A percentile compares a stretch with the other conserved stretches of the same genome.
phyloP scores from a whole-genome alignment of 2,888 invertebrate species.

The Nipponacmea schrenckii region DNA sequence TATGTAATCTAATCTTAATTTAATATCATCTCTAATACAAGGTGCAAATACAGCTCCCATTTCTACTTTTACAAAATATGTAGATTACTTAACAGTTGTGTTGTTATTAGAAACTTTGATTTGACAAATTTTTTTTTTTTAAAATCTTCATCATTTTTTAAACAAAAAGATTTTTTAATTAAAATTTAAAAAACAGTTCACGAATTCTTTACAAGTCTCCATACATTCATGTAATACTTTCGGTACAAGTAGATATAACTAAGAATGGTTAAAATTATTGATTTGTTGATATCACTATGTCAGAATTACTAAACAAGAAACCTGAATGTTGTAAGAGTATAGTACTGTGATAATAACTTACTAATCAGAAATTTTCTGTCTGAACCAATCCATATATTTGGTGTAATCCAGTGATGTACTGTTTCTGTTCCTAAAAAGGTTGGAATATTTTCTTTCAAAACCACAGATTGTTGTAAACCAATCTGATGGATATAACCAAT shows the following conservation, averaged over 20 bases:
- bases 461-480: conserved; percentile 43
- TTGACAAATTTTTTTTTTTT: too few relatives aligned
- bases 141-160: too few relatives aligned
- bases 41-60: conserved; percentile 51
- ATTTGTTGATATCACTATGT: too few relatives aligned
- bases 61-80: too few relatives aligned
- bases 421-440: conserved; percentile 55
- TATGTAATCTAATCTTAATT: conserved; percentile 18
- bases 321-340: too few relatives aligned
- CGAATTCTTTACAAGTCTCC: background rate
- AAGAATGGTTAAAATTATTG: too few relatives aligned
- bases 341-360: conserved; percentile 17
- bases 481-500: conserved; percentile 42
- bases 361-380: conserved; percentile 40
- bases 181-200: too few relatives aligned
- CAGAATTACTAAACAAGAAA: too few relatives aligned
- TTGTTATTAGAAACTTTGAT: background rate
- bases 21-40: conserved; percentile 50
- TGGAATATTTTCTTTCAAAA: conserved; percentile 35
- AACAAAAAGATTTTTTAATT: too few relatives aligned
- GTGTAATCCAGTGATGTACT: conserved; percentile 43
- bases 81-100: too few relatives aligned
- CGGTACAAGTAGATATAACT: too few relatives aligned
- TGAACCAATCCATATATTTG: conserved; percentile 60
- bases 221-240: too few relatives aligned